Conservation (phyloP, 2,888 invertebrate species). For the Crossocerus cetratus region DNA sequence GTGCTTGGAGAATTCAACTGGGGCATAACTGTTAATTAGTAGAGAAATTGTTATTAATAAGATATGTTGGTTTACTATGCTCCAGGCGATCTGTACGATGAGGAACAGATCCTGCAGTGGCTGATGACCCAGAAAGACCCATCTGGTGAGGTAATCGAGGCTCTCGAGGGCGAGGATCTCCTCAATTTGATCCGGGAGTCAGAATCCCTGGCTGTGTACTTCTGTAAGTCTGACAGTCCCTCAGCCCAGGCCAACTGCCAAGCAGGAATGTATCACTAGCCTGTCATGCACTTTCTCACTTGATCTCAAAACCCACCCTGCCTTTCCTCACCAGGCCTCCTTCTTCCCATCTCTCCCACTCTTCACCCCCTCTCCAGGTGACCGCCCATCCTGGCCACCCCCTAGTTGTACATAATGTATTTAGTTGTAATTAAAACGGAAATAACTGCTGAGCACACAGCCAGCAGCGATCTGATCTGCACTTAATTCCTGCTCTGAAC, state of each 20-base stretch:
- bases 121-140: slow-evolving; percentile 94
- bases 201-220: slow-evolving; percentile 91
- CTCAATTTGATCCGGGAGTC: slow-evolving; percentile 87
- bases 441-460: slow-evolving; percentile 39
- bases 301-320: slow-evolving; percentile 14
- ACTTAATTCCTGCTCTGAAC: slow-evolving; percentile 42
- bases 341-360: slow-evolving; percentile 4
- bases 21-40: background rate
- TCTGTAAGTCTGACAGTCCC: slow-evolving; percentile 85
- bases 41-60: slow-evolving; percentile 44
- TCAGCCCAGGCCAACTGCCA: slow-evolving; percentile 59
- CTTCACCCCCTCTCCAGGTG: background rate
- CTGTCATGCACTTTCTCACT: slow-evolving; percentile 50
- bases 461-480: slow-evolving; percentile 39
- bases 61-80: background rate
- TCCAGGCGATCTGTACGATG: slow-evolving; percentile 89
- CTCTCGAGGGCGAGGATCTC: slow-evolving; percentile 88
- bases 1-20: slow-evolving; percentile 71
- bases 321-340: background rate
- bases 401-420: background rate
- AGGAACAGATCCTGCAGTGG: slow-evolving; percentile 93
- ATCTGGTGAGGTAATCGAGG: slow-evolving; percentile 93
- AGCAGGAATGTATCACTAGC: slow-evolving; percentile 69
- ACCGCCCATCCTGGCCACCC: background rate
- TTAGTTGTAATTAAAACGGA: slow-evolving; percentile 11